phyloP scores from a whole-genome alignment of 2,888 invertebrate species.

The Horisme vitalbata region DNA sequence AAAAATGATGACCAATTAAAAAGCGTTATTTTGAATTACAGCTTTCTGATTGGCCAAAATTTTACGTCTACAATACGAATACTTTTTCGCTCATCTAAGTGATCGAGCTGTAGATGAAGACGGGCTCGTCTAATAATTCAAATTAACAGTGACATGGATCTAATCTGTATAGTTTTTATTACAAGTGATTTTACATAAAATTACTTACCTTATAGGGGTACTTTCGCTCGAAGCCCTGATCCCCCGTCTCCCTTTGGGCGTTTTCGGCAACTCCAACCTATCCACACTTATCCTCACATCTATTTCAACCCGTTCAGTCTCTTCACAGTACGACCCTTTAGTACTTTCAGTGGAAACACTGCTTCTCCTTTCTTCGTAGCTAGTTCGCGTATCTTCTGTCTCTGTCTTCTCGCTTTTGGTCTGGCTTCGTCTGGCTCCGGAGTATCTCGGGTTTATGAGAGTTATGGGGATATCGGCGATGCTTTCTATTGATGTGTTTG shows the following conservation, averaged over 20 bases:
- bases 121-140: too few species aligned
- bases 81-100: too few species aligned
- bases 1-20: too few species aligned
- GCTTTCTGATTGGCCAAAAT: too few species aligned
- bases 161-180: too few species aligned
- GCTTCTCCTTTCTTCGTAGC: conserved; percentile 1
- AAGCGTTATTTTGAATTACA: too few species aligned
- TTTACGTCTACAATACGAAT: too few species aligned
- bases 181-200: too few species aligned
- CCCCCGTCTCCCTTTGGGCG: conserved; percentile 56
- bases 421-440: conserved; percentile 35
- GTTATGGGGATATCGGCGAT: conserved; percentile 74
- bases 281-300: conserved; percentile 1
- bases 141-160: too few species aligned
- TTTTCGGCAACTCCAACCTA: conserved; percentile 44
- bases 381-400: conserved; percentile 2
- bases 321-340: not conserved
- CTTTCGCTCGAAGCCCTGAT: conserved; percentile 53
- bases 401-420: not conserved
- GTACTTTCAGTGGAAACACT: conserved; percentile 2
- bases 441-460: conserved; percentile 65
- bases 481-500: conserved; percentile 70
- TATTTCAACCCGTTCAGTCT: not conserved
- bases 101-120: too few species aligned
- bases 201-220: conserved; percentile 54